phyloP scores from a whole-genome alignment of 2,113 vertebrate species.

The Pachypanchax playfairii region DNA sequence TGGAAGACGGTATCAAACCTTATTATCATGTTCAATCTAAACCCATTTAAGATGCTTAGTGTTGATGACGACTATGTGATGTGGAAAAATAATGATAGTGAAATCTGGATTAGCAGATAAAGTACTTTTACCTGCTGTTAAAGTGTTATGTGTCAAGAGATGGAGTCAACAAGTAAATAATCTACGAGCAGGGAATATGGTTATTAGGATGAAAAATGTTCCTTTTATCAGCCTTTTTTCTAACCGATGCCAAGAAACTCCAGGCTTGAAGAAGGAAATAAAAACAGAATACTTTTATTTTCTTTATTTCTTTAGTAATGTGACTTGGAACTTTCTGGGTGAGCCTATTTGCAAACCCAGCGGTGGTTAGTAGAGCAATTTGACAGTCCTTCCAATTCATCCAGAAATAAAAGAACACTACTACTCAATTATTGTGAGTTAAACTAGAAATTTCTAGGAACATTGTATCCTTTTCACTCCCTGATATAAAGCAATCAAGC shows the following conservation, averaged over 20 bases:
- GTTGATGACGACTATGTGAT: not conserved
- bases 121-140: not conserved
- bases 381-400: too few species aligned
- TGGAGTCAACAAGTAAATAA: not conserved
- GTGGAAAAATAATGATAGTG: not conserved
- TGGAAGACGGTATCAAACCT: constrained; percentile 1
- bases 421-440: too few species aligned
- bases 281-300: too few species aligned
- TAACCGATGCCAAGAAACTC: not conserved
- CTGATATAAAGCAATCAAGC: too few species aligned
- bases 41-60: constrained; percentile 27
- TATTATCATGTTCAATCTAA: constrained; percentile 45
- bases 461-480: too few species aligned
- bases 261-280: not conserved
- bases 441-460: too few species aligned
- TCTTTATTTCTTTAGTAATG: too few species aligned
- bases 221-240: not conserved
- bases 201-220: not conserved
- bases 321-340: too few species aligned
- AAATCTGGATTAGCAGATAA: not conserved
- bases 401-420: too few species aligned
- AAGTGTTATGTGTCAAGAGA: not conserved
- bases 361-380: too few species aligned
- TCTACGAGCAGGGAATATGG: not conserved
- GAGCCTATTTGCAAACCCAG: too few species aligned